phyloP scores from a whole-genome alignment of 2,888 invertebrate species.

The Cremastobaeus sp. region DNA sequence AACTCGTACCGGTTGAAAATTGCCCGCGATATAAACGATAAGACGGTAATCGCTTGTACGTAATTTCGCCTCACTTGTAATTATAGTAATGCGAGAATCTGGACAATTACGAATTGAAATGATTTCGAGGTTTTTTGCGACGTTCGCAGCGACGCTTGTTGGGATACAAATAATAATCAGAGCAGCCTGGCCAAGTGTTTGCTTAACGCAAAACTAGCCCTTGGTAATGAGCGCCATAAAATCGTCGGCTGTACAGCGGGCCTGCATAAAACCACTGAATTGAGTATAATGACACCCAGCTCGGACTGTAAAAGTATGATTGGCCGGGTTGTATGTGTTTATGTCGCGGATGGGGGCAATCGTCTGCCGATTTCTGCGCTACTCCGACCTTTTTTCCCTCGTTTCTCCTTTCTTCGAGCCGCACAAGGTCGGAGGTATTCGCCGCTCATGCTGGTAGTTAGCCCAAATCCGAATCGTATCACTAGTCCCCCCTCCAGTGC shows the following conservation, averaged over 20 bases:
- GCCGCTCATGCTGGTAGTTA: too few species aligned
- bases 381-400: neutral
- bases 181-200: conserved; percentile 36
- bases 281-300: conserved; percentile 54
- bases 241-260: conserved; percentile 41
- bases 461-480: too few species aligned
- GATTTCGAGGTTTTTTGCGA: conserved; percentile 30
- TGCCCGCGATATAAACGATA: conserved; percentile 47
- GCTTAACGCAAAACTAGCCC: conserved; percentile 55
- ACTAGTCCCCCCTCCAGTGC: too few species aligned
- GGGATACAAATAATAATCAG: conserved; percentile 30
- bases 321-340: conserved; percentile 45
- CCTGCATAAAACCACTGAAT: conserved; percentile 56
- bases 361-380: conserved; percentile 28
- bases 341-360: conserved; percentile 36
- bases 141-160: conserved; percentile 13
- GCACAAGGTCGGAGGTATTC: too few species aligned
- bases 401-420: neutral
- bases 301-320: conserved; percentile 53
- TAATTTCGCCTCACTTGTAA: too few species aligned
- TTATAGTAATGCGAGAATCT: conserved; percentile 27
- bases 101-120: conserved; percentile 35
- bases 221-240: conserved; percentile 54
- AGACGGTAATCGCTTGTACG: conserved; percentile 49
- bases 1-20: conserved; percentile 46